A percentile compares a stretch with the other conserved stretches of the same genome.
Conservation (phyloP, 2,797 vertebrate genomes). For the Mastacembelus armatus region DNA sequence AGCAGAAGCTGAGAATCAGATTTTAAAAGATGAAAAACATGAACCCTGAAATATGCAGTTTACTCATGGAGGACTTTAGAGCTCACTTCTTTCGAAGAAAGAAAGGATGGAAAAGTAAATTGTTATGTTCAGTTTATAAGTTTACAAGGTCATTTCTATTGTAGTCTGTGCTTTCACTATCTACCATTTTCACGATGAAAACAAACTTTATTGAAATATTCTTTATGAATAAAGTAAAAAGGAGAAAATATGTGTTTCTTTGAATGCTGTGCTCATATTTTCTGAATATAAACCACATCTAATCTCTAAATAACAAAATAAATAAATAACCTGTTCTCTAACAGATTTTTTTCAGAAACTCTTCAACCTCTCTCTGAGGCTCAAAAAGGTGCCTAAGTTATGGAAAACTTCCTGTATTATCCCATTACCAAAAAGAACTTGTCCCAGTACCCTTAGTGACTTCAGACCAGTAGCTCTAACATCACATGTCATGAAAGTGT, state of each 20-base stretch:
- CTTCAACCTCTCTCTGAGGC: no score
- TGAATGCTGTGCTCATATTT: no score
- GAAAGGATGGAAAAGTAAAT: background rate
- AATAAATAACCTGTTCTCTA: no score
- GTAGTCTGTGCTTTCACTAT: conserved; percentile 5
- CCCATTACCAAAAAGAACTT: no score
- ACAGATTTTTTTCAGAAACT: no score
- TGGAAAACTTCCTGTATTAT: no score
- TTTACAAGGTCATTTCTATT: conserved; percentile 11
- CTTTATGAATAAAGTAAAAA: background rate
- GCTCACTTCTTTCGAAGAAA: conserved; percentile 1
- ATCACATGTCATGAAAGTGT: no score
- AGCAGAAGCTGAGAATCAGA: no score
- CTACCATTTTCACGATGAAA: background rate
- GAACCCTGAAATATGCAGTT: background rate
- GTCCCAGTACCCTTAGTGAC: no score
- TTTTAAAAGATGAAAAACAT: conserved; percentile 5
- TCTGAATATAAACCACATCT: background rate
- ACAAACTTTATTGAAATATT: conserved; percentile 1
- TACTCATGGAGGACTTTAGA: background rate
- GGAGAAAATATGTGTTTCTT: background rate
- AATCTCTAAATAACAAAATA: no score
- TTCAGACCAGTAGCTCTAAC: no score
- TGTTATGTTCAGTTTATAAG: background rate
- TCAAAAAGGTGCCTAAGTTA: no score